Evolutionary conservation across 2,113 vertebrate genomes (phyloP).

Genomic region (Hassar affinis): DNA sequence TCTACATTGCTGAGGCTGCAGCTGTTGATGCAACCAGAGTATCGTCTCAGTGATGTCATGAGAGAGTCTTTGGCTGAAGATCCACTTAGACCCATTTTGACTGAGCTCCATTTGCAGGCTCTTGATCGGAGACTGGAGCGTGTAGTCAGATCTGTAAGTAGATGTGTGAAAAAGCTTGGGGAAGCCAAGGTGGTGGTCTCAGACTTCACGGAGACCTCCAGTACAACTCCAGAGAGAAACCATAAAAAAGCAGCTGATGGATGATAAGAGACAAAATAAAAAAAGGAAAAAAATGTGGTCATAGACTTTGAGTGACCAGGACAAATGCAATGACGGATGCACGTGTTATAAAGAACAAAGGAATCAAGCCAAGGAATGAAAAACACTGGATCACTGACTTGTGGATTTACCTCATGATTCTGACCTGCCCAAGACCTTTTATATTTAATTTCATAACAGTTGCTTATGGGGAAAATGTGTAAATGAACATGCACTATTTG

Average conservation of each 20-base stretch:
- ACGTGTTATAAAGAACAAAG: background rate
- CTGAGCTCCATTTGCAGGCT: constrained; percentile 85
- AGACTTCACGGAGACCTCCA: constrained; percentile 55
- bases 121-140: constrained; percentile 84
- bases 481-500: background rate
- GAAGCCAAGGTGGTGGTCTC: constrained; percentile 75
- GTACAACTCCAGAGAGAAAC: background rate
- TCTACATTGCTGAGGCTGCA: constrained; percentile 81
- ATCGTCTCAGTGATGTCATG: constrained; percentile 87
- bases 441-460: background rate
- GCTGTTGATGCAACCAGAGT: constrained; percentile 76
- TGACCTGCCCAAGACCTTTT: background rate
- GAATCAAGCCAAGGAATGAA: background rate
- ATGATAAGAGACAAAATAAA: background rate
- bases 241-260: constrained; percentile 14
- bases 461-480: background rate
- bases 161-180: constrained; percentile 75
- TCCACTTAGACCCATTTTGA: constrained; percentile 77
- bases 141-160: constrained; percentile 74
- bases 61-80: constrained; percentile 87
- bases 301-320: background rate
- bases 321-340: background rate
- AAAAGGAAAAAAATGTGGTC: background rate
- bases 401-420: constrained; percentile 3
- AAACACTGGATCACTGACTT: constrained; percentile 13